Evolutionary conservation across 2,888 invertebrate species (phyloP).

Genomic region (Myopa testacea): DNA sequence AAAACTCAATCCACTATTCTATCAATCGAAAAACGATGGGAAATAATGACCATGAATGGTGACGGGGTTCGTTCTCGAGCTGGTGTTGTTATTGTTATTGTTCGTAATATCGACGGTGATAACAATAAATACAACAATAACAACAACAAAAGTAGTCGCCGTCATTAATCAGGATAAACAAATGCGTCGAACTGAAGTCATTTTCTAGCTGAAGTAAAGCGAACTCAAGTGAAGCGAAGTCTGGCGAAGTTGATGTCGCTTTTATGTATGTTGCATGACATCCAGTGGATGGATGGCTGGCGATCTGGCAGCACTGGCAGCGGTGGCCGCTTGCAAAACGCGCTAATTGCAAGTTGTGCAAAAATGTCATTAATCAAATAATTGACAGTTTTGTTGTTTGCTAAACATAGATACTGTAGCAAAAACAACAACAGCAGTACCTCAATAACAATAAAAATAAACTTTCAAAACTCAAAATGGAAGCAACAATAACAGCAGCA

Average conservation of each 20-base stretch:
- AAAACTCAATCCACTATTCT: no score
- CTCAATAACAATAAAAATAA: conserved; percentile 2
- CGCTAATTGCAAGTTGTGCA: conserved; percentile 32
- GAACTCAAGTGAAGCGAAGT: neutral
- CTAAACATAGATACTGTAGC: conserved; percentile 54
- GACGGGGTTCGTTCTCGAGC: neutral
- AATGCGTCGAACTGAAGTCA: neutral
- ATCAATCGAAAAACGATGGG: no score
- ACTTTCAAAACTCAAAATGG: neutral
- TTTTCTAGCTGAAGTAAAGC: neutral
- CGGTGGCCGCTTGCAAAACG: neutral
- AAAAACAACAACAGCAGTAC: conserved; percentile 19
- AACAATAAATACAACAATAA: neutral
- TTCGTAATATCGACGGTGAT: neutral
- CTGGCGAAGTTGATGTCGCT: neutral
- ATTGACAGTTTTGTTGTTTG: conserved; percentile 63
- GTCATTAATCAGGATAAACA: neutral
- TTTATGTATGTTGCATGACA: neutral
- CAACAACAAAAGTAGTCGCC: neutral
- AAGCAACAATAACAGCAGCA: neutral
- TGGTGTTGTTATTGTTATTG: neutral
- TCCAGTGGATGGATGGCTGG: neutral
- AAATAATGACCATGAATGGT: neutral
- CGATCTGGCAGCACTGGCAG: neutral
- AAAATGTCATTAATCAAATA: conserved; percentile 63